Evolutionary conservation across 2,797 vertebrate genomes (phyloP).

Genomic region (Phoxinus dragarum): DNA sequence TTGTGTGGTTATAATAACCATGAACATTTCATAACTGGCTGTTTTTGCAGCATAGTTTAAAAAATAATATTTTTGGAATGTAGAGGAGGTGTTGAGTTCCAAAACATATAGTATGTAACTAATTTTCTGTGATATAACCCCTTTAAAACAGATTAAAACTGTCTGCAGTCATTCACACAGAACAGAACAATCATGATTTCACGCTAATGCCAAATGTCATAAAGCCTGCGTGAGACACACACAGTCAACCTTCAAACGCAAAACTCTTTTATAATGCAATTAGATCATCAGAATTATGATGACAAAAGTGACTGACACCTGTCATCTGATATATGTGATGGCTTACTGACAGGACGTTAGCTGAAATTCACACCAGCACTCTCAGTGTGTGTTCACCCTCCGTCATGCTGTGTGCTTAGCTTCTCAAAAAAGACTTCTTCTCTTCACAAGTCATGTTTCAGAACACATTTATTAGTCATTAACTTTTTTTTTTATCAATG

Average conservation of each 20-base stretch:
- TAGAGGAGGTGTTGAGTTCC: background rate
- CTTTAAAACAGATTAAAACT: conserved; percentile 75
- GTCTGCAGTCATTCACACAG: conserved; percentile 79
- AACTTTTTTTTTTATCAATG: background rate
- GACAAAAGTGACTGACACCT: background rate
- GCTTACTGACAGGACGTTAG: conserved; percentile 56
- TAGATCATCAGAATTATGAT: background rate
- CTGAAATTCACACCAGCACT: conserved; percentile 48
- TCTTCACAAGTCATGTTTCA: conserved; percentile 13
- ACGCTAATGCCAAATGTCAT: conserved; percentile 43
- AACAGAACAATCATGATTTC: conserved; percentile 48
- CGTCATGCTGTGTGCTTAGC: conserved; percentile 48
- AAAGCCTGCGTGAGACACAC: conserved; percentile 38
- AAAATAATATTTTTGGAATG: background rate
- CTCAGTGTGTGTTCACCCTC: conserved; percentile 40
- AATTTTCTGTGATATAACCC: background rate
- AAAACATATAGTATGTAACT: background rate
- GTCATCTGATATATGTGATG: conserved; percentile 35
- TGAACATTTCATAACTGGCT: background rate
- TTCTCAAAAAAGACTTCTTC: conserved; percentile 44
- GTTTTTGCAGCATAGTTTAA: background rate
- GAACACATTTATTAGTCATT: background rate
- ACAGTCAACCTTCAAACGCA: conserved; percentile 1
- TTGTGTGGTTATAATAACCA: background rate
- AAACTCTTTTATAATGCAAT: background rate